Evolutionary conservation across 2,888 invertebrate species (phyloP), one percentile per base, ranked within the genome.

Genomic region (Octodonta nipae): DNA sequence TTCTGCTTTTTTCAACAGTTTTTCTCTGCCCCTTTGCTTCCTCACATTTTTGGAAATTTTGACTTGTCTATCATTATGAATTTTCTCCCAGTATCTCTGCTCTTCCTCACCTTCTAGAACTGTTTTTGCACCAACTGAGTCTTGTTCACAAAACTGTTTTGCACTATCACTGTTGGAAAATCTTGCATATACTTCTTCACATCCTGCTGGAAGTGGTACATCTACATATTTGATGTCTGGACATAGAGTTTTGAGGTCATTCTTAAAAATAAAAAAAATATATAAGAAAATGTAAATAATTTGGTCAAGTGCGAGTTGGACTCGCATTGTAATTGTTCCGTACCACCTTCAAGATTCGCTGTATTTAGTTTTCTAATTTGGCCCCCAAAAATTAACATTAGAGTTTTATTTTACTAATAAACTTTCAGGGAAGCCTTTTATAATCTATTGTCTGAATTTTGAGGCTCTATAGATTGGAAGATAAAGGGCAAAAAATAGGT

Each of bases 221-320:
- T 92, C 91, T 1, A 91, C 76, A 51, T 86, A 91, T 42, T 80
- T 71, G 1, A 84, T 73, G 15, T 73, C 72, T 11, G 68, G 66
- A 8, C 68, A 57, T 40, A 75, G 71, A 34, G 68, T 66, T 43
- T 68, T 71, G 38, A 75, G 63, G 49, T 76, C 70, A 40, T 65
- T 65, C 78, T 79, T 56, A 27, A 64, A 66, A 47, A 22, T 20
- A 20, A 7, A 22, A 13, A n/a, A n/a, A n/a, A n/a, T n/a, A n/a
- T n/a, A n/a, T n/a, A n/a, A n/a, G n/a, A n/a, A n/a, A n/a, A n/a
- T n/a, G n/a, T n/a, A n/a, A n/a, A n/a, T n/a, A n/a, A n/a, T n/a
- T n/a, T n/a, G n/a, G n/a, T n/a, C n/a, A n/a, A n/a, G n/a, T n/a
- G n/a, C n/a, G n/a, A n/a, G n/a, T n/a, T n/a, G n/a, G n/a, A n/a